These are phyloP conservation scores for Leptinotarsa juncta DNA, from an alignment of 2,888 invertebrate genomes.

Conservation along the genomic window DNA sequence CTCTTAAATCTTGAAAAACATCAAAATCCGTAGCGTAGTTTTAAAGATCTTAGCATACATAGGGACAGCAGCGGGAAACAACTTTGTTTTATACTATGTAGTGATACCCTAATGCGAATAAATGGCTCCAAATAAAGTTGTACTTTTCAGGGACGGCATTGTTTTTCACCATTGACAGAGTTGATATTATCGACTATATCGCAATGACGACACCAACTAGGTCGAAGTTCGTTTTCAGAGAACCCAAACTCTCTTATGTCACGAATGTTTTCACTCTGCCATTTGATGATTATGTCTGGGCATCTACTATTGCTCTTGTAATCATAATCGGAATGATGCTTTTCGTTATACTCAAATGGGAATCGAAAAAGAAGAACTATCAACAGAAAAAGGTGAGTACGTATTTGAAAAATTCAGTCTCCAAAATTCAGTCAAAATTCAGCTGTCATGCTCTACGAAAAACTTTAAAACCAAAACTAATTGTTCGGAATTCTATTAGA, in stretches of 20 bases:
- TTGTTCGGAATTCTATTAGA: too few species aligned
- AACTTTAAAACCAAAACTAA: too few species aligned
- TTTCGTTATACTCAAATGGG: conserved; percentile 65
- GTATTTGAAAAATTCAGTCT: neutral
- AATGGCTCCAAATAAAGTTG: too few species aligned
- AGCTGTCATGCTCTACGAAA: too few species aligned
- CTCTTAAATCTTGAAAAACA: too few species aligned
- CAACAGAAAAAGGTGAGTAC: neutral
- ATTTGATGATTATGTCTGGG: conserved; percentile 76
- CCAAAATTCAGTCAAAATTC: too few species aligned
- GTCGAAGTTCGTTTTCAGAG: conserved; percentile 78
- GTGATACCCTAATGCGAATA: too few species aligned
- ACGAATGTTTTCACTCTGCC: conserved; percentile 79
- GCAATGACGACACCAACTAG: conserved; percentile 76
- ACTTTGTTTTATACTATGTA: too few species aligned
- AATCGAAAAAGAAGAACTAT: conserved; percentile 49
- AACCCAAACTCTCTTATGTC: conserved; percentile 77
- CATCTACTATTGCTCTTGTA: conserved; percentile 68
- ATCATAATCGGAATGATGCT: conserved; percentile 65
- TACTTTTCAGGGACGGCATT: conserved; percentile 70
- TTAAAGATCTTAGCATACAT: too few species aligned
- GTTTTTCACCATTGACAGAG: conserved; percentile 73
- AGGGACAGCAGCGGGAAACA: too few species aligned
- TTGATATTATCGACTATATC: conserved; percentile 74
- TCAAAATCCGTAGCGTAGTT: too few species aligned